Evolutionary conservation across 1,140 invertebrate species (phyloP).

Genomic region (Linepithema humile): DNA sequence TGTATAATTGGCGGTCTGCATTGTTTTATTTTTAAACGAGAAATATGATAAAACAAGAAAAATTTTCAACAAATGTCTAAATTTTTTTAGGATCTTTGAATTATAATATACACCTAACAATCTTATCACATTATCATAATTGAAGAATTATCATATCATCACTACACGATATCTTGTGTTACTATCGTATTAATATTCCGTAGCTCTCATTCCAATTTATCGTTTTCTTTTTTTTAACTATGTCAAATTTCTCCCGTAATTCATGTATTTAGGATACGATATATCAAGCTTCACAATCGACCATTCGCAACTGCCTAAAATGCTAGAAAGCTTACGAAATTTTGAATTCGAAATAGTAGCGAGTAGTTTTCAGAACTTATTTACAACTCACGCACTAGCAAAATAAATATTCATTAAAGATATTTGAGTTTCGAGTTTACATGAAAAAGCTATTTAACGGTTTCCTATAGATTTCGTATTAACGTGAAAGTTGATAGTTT

Average conservation of each 20-base stretch:
- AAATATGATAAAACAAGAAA: too few species aligned
- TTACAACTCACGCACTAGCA: not conserved
- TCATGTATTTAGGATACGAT: not conserved
- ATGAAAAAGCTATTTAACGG: constrained; percentile 59
- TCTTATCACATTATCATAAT: too few species aligned
- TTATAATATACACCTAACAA: too few species aligned
- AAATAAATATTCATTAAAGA: constrained; percentile 61
- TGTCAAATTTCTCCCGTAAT: not conserved
- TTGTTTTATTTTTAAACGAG: too few species aligned
- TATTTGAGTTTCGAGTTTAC: constrained; percentile 62
- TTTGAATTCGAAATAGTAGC: not conserved
- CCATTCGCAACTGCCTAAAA: not conserved
- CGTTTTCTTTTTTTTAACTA: not conserved
- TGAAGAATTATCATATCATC: too few species aligned
- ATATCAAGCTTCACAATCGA: not conserved
- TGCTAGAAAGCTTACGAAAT: not conserved
- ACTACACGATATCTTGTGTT: too few species aligned
- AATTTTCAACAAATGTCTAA: too few species aligned
- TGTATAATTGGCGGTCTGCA: too few species aligned
- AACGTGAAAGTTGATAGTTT: constrained; percentile 3
- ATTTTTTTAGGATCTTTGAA: too few species aligned
- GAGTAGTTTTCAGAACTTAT: constrained; percentile 15
- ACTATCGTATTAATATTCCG: not conserved
- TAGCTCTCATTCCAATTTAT: not conserved
- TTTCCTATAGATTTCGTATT: constrained; percentile 31